Evolutionary conservation across 2,797 vertebrate genomes (phyloP).

Genomic region (Cirrhinus mrigala): DNA sequence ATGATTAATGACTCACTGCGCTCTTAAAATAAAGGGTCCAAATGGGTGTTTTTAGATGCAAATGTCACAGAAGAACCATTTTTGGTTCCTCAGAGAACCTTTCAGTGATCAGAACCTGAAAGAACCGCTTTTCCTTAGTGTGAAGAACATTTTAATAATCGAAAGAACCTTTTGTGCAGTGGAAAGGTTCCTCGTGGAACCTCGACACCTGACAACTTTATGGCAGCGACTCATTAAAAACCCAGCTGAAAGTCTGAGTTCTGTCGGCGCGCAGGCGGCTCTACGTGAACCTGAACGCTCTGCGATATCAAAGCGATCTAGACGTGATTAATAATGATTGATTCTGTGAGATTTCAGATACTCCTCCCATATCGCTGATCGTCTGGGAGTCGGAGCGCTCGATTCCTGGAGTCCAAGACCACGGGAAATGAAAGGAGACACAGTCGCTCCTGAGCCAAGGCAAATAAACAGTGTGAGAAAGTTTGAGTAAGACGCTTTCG

Average conservation of each 20-base stretch:
- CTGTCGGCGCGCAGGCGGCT: background rate
- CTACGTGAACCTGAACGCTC: background rate
- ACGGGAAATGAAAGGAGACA: constrained; percentile 79
- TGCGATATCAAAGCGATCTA: background rate
- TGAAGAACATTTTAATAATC: no score
- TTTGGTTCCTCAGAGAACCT: background rate
- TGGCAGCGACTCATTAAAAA: background rate
- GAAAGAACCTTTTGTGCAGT: background rate
- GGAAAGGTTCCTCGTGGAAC: background rate
- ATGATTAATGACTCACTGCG: background rate
- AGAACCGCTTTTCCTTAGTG: background rate
- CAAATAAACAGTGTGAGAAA: constrained; percentile 86
- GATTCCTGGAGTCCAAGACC: constrained; percentile 72
- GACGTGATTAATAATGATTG: constrained; percentile 30
- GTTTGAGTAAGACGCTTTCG: constrained; percentile 68
- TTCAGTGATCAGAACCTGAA: no score
- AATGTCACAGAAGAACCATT: background rate
- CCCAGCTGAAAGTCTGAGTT: background rate
- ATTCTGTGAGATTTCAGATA: constrained; percentile 38
- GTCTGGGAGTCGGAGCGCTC: constrained; percentile 78
- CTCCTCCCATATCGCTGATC: constrained; percentile 74
- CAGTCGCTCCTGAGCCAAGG: constrained; percentile 75
- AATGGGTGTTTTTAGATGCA: no score
- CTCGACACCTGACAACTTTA: background rate
- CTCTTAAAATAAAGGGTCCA: no score